Conservation (phyloP, 2,888 invertebrate species). For the Hoplodrina ambigua region DNA sequence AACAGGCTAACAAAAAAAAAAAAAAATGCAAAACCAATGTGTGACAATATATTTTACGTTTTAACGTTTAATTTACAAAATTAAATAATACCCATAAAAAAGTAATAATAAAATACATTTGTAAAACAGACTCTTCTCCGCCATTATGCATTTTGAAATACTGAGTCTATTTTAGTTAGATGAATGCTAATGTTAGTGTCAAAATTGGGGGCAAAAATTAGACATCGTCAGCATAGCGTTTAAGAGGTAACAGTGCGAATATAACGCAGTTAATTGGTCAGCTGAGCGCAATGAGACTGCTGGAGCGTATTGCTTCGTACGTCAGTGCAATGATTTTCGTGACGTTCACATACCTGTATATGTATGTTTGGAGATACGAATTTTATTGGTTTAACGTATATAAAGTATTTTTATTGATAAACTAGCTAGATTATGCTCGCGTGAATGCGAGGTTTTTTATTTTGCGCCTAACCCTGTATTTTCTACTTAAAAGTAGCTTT, state of each 20-base stretch:
- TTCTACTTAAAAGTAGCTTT: too few species aligned
- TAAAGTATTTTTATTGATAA: too few species aligned
- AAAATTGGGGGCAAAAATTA: slow-evolving; percentile 28
- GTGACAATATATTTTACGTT: too few species aligned
- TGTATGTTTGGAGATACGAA: neutral
- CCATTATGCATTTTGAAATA: neutral
- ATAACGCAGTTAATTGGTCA: slow-evolving; percentile 39
- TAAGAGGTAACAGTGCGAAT: slow-evolving; percentile 10
- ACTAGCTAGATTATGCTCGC: too few species aligned
- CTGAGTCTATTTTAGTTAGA: neutral
- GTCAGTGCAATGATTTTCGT: neutral
- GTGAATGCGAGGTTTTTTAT: too few species aligned
- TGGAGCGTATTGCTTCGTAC: neutral
- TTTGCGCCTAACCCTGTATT: too few species aligned
- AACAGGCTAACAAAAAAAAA: too few species aligned
- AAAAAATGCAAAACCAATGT: too few species aligned
- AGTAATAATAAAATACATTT: too few species aligned
- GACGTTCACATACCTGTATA: neutral
- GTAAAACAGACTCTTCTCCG: too few species aligned
- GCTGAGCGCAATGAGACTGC: slow-evolving; percentile 27
- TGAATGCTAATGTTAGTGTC: slow-evolving; percentile 17
- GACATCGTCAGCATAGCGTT: slow-evolving; percentile 14
- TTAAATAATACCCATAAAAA: too few species aligned
- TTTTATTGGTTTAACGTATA: neutral
- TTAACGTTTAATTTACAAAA: too few species aligned